Evolutionary conservation across 2,888 invertebrate genomes (phyloP).

Genomic region (Callinectes sapidus): DNA sequence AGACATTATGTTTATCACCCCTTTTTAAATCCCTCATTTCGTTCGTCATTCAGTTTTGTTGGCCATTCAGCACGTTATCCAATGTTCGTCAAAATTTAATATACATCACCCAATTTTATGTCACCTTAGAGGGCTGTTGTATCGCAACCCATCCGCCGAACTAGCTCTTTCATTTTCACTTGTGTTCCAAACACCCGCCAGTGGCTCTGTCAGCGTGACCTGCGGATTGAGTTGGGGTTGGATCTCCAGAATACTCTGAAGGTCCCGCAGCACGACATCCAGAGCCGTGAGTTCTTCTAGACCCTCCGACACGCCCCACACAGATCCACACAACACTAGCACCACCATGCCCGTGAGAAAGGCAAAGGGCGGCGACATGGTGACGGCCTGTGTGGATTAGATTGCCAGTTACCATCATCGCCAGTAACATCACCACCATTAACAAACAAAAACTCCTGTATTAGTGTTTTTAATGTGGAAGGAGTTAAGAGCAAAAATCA

Average conservation of each 20-base stretch:
- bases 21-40: too few relatives aligned
- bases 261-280: background rate
- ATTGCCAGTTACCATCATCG: background rate
- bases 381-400: background rate
- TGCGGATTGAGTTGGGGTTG: background rate
- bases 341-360: background rate
- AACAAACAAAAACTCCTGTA: background rate
- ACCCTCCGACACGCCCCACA: background rate
- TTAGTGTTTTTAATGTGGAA: background rate
- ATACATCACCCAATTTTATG: background rate
- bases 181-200: background rate
- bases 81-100: too few relatives aligned
- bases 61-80: too few relatives aligned
- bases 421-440: background rate
- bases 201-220: background rate
- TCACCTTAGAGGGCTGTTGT: background rate
- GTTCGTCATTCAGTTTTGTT: too few relatives aligned
- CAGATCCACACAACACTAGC: background rate
- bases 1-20: too few relatives aligned
- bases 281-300: background rate
- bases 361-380: background rate
- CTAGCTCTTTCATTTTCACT: background rate
- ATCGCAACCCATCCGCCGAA: background rate
- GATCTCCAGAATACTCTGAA: background rate
- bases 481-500: too few relatives aligned